Evolutionary conservation across 1,140 invertebrate species (phyloP), one percentile per base, ranked within the genome.

Genomic region (Aphelenchoides avenae): DNA sequence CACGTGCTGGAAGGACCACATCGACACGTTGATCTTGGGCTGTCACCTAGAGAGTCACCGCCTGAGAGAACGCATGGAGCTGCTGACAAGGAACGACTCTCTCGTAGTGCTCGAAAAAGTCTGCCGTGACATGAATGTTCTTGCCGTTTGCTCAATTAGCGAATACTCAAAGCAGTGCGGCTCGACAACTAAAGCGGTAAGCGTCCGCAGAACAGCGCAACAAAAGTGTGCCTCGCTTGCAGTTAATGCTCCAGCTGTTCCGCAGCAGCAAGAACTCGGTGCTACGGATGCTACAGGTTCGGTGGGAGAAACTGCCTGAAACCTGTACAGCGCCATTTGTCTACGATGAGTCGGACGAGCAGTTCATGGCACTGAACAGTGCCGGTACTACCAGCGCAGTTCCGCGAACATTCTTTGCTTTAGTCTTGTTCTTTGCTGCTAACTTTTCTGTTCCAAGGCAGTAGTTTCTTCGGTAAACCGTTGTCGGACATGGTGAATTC

Each of bases 41-140:
- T 57, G 55, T 24, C 44, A 61, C 39, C n/a, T 57, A 9, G 55
- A 57, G 47, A 58, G 53, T 13, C 55, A 57, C 6, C 15, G 34
- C 1, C 29, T 57, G 20, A 1, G 55, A 6, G 22, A 40, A 40
- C 44, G 50, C 3, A 29, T 57, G 37, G 13, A 41, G 37, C 30
- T 33, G 18, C 27, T 57, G n/a, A 30, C 55, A 9, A 20, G 44
- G 13, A 31, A 27, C n/a, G 18, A 41, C 15, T 29, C 55, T 1
- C 11, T 58, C 1, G 37, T 11, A 11, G 33, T 24, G n/a, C 24
- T 57, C 3, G 37, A 58, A 36, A 7, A 24, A 27, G 52, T 57
- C 36, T 57, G 55, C 15, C 11, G 26, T 1, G 22, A 57, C 3
- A 57, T 57, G 55, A 60, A 57, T 13, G 36, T 59, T 9, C 20